Base-by-base conservation (phyloP, 2,113 vertebrate species). In the Myotis yumanensis region DNA sequence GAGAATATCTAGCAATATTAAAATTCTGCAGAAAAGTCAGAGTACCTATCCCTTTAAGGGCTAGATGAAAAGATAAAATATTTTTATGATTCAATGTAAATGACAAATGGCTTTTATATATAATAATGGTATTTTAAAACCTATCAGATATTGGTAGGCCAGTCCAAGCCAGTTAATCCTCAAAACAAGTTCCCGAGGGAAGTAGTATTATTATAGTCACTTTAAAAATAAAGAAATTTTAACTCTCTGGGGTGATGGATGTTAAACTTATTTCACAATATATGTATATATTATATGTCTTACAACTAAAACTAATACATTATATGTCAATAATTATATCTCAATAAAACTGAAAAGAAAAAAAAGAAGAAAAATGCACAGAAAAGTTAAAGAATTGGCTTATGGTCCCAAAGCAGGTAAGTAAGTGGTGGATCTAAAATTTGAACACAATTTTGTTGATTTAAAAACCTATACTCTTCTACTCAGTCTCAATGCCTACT, bases 21-120 rank as follows among this genome's bases (percentile, higher is more conserved):
- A 80, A 80, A 81, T 66, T 51, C 43, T 89, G 28, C 28, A 43
- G 35, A 75, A 54, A 91, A 82, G 46, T 66, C 46, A 73, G n/a
- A 71, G 16, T 37, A 30, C 35, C 4, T 82, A 54, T 32, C 4
- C 14, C 8, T 89, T 52, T 32, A 64, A 66, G 71, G 40, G 11
- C 43, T 62, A 59, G 64, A 62, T 75, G 66, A 82, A 95, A 87
- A 86, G 43, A 73, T 28, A 91, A 86, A 92, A 79, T 59, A 76
- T 51, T 84, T 90, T 87, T 32, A 72, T 46, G 25, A 94, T 20
- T 25, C n/a, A 79, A 37, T 25, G 8, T 93, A 72, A 76, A 57
- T 18, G 35, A 32, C 40, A 14, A 90, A 62, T 46, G 62, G 37
- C 4, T 79, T 88, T n/a, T 30, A 62, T 77, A 76, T 1, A 57